These are phyloP conservation scores for Syrrhaptes paradoxus DNA, from an alignment of 2,113 vertebrate species.

Conservation along the genomic window DNA sequence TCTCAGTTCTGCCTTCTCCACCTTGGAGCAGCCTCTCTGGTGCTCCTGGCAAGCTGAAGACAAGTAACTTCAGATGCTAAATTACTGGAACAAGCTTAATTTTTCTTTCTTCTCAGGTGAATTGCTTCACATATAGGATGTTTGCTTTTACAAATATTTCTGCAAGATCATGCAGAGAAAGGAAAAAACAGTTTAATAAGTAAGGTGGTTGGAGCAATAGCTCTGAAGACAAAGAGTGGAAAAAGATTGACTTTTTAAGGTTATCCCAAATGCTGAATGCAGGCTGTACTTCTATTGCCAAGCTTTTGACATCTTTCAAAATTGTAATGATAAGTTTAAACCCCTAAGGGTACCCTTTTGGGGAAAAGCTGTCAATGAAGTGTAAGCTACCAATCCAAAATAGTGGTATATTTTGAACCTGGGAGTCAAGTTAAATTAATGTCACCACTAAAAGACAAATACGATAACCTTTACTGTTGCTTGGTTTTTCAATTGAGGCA, in stretches of 20 bases:
- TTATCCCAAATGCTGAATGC: background rate
- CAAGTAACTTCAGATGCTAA: background rate
- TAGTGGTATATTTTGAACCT: background rate
- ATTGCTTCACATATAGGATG: background rate
- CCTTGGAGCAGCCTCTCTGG: accelerated
- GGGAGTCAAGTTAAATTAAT: background rate
- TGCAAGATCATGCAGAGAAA: background rate
- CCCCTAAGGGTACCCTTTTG: background rate
- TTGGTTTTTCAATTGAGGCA: background rate
- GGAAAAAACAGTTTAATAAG: background rate
- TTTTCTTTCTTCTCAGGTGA: background rate
- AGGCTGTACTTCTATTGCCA: background rate
- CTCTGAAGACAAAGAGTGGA: background rate
- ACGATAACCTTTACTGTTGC: background rate
- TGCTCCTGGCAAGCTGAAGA: background rate
- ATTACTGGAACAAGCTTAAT: background rate
- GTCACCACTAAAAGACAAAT: background rate
- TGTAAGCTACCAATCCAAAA: background rate
- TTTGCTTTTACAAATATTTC: background rate
- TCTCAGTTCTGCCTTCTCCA: background rate
- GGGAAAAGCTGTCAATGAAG: slow-evolving; percentile 30
- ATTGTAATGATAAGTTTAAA: slow-evolving; percentile 21
- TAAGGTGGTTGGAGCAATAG: background rate
- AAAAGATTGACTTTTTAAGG: background rate
- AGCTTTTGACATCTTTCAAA: slow-evolving; percentile 9